phyloP scores from a whole-genome alignment of 2,113 vertebrate species.

The Xenopus laevis region DNA sequence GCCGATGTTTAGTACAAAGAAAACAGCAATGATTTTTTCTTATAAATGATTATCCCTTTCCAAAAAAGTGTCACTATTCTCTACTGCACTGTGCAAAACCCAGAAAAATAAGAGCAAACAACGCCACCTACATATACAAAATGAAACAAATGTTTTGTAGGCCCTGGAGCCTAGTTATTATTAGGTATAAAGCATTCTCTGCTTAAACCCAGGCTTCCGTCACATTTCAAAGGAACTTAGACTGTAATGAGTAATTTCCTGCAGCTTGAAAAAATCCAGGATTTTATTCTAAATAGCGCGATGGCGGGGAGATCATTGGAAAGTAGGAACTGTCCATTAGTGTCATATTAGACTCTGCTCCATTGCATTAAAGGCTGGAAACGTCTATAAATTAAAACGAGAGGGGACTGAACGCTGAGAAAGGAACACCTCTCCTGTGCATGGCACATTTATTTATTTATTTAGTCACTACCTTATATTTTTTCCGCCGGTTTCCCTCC shows the following conservation, averaged over 20 bases:
- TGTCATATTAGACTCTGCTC: slow-evolving; percentile 68
- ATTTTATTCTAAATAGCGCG: slow-evolving; percentile 52
- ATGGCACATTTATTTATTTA: slow-evolving; percentile 30
- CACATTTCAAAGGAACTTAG: neutral
- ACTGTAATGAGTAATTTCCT: neutral
- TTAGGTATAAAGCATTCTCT: neutral
- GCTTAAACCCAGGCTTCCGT: neutral
- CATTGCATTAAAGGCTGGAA: slow-evolving; percentile 85
- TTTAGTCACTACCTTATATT: slow-evolving; percentile 51
- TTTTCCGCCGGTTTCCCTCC: slow-evolving; percentile 68
- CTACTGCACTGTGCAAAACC: too few relatives aligned
- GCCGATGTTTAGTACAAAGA: too few relatives aligned
- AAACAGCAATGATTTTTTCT: too few relatives aligned
- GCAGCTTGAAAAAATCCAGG: neutral
- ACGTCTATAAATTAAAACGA: slow-evolving; percentile 78
- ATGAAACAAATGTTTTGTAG: neutral
- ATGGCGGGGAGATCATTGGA: slow-evolving; percentile 54
- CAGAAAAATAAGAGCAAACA: too few relatives aligned
- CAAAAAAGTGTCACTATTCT: too few relatives aligned
- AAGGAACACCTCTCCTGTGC: slow-evolving; percentile 76
- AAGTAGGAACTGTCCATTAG: slow-evolving; percentile 68
- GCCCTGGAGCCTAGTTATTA: neutral
- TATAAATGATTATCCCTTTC: too few relatives aligned
- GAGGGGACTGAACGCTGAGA: slow-evolving; percentile 78
- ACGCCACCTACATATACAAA: too few relatives aligned